phyloP scores from a whole-genome alignment of 2,888 invertebrate species.

The Troides helena region DNA sequence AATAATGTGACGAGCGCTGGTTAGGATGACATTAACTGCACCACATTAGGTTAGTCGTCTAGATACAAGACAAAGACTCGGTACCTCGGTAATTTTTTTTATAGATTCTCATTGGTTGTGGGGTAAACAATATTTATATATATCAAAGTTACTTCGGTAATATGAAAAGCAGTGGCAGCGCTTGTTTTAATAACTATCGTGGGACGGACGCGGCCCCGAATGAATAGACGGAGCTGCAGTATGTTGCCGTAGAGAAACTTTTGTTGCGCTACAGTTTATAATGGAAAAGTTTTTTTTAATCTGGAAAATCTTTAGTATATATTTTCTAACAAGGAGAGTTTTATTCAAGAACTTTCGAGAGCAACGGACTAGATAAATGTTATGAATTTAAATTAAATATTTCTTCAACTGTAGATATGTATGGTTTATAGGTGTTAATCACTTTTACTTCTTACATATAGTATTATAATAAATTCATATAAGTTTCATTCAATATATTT shows the following conservation, averaged over 20 bases:
- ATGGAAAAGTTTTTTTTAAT: slow-evolving; percentile 23
- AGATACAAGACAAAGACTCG: no score
- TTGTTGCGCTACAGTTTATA: slow-evolving; percentile 20
- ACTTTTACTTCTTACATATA: no score
- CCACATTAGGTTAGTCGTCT: no score
- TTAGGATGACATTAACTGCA: no score
- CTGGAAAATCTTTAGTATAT: slow-evolving; percentile 13
- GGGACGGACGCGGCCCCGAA: not conserved
- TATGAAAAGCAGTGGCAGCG: not conserved
- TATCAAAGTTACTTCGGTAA: not conserved
- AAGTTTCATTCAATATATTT: no score
- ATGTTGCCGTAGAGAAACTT: slow-evolving; percentile 12
- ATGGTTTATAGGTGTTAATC: not conserved
- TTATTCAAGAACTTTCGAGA: not conserved
- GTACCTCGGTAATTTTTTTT: no score
- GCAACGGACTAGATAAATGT: not conserved
- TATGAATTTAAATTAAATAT: not conserved
- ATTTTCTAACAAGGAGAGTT: not conserved
- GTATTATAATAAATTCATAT: no score
- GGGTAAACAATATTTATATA: not conserved
- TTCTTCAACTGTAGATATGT: not conserved
- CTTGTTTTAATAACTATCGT: slow-evolving; percentile 10
- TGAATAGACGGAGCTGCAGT: slow-evolving; percentile 2
- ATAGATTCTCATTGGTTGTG: no score
- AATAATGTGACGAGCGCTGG: no score